Evolutionary conservation across 2,113 vertebrate genomes (phyloP).

Genomic region (Falco punctatus): DNA sequence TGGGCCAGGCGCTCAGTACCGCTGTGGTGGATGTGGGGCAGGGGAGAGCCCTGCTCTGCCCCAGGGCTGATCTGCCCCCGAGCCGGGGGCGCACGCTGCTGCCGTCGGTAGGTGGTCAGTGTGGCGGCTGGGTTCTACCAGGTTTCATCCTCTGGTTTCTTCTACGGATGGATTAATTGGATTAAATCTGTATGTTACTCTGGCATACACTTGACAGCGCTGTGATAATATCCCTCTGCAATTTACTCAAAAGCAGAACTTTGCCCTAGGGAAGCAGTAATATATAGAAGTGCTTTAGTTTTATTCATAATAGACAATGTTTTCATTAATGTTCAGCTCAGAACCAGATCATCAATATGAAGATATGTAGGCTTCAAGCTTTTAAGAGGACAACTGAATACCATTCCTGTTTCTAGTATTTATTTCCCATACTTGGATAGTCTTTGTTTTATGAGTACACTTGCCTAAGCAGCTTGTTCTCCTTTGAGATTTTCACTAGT

Average conservation of each 20-base stretch:
- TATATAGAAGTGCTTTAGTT: background rate
- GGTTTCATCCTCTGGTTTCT: background rate
- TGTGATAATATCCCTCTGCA: background rate
- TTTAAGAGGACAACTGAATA: constrained; percentile 11
- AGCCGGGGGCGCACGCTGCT: background rate
- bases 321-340: constrained; percentile 8
- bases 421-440: constrained; percentile 41
- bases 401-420: background rate
- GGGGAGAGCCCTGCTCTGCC: background rate
- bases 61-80: background rate
- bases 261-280: background rate
- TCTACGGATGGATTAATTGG: background rate
- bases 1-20: fast-evolving
- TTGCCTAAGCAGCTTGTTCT: constrained; percentile 48
- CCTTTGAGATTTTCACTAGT: constrained; percentile 57
- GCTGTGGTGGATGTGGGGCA: background rate
- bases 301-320: background rate
- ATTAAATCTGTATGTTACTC: background rate
- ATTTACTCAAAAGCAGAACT: background rate
- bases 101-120: fast-evolving
- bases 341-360: background rate
- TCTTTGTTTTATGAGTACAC: constrained; percentile 43
- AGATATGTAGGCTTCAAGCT: background rate
- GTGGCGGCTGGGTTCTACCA: background rate
- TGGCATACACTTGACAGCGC: background rate